Evolutionary conservation across 2,113 vertebrate genomes (phyloP), one percentile per base, ranked within the genome.

Genomic region (Podarcis muralis): DNA sequence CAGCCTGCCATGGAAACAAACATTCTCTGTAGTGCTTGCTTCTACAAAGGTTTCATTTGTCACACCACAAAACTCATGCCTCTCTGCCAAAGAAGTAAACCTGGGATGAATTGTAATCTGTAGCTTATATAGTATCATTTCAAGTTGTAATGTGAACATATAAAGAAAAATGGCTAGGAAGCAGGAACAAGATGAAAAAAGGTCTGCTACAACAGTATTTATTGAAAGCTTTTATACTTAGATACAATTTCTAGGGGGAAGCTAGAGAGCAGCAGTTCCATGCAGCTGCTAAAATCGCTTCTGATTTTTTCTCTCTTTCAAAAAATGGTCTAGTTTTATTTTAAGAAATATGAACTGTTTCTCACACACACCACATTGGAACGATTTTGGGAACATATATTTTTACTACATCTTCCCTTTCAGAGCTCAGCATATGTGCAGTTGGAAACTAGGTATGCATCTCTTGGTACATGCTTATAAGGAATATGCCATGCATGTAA

Each of bases 121-220:
- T 2, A 48, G 5, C 0, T 1, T 13, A 1, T 0, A 0, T 0
- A 0, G 81, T 0, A 62, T 0, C 48, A 15, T 87, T 18, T 15
- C 90, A 89, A 25, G 6, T 66, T 76, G 88, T 48, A 82, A 18
- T 30, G 7, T 0, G 2, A 72, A 1, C 82, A 1, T 18, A 0
- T 5, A 20, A 0, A 30, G 69, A 78, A 27, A 72, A 13, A 18
- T 0, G 77, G 53, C 89, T 23, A 32, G 69, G 11, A 85, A 32
- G 9, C 5, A 2, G n/a, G 25, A 80, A 22, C 0, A 8, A 0
- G 1, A 20, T 0, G 16, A 76, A 8, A 71, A 77, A 71, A 22
- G 2, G 30, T 77, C 89, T 59, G 1, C 2, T n/a, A 69, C 48
- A 22, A 0, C 40, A 86, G 81, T 65, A 90, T 81, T 77, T 2